phyloP scores from a whole-genome alignment of 1,140 invertebrate species.

The Popillia japonica region DNA sequence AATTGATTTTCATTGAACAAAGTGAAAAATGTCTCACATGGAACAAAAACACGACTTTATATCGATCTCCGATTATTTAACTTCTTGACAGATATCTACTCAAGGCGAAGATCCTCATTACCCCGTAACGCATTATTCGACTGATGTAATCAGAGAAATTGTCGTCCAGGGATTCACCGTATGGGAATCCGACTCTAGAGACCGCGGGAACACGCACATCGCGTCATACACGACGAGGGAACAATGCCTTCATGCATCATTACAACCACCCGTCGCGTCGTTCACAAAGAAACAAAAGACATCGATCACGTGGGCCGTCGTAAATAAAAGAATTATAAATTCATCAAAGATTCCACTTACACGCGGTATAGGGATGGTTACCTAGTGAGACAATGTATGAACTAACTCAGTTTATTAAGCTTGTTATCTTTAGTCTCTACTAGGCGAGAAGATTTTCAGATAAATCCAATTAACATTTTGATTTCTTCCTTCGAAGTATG shows the following conservation, averaged over 20 bases:
- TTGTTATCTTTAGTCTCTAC: background rate
- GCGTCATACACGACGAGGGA: background rate
- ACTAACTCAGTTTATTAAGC: background rate
- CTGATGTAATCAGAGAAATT: slow-evolving; percentile 38
- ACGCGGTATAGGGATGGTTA: background rate
- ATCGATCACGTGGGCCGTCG: background rate
- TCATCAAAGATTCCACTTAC: slow-evolving; percentile 17
- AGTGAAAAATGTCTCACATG: too few species aligned
- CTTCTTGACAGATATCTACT: background rate
- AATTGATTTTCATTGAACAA: too few species aligned
- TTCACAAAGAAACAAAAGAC: slow-evolving; percentile 12
- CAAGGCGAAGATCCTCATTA: slow-evolving; percentile 28
- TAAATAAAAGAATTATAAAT: slow-evolving; percentile 34
- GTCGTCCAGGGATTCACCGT: slow-evolving; percentile 12
- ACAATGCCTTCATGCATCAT: slow-evolving; percentile 18
- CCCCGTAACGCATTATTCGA: slow-evolving; percentile 18
- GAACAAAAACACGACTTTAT: too few species aligned
- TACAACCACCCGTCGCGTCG: slow-evolving; percentile 7
- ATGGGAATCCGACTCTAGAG: slow-evolving; percentile 12
- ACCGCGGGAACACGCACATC: slow-evolving; percentile 6
- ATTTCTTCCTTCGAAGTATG: background rate
- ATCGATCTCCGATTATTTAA: background rate
- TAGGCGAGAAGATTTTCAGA: background rate
- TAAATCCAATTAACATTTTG: slow-evolving; percentile 19
- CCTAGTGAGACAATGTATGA: background rate